Base-by-base conservation (phyloP, 2,888 invertebrate genomes). In the Maniola hyperantus region DNA sequence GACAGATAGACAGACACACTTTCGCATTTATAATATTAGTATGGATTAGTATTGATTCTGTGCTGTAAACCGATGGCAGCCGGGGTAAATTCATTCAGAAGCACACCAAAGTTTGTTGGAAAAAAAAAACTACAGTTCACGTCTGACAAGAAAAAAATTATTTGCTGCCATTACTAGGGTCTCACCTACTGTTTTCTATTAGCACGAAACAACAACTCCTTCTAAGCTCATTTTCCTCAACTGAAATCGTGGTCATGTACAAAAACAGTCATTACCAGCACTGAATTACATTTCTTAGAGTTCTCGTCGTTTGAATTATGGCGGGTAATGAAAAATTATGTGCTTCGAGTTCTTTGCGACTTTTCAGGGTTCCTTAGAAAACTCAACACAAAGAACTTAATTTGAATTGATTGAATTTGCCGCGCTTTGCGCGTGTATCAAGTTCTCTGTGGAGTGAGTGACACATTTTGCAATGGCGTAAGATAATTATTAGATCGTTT, bases 221-320 rank as follows among this genome's bases (percentile, higher is more conserved):
- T 48, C 8, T 8, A 8, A n/a, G 7, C 48, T 48, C 48, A 48
- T 48, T 48, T 48, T 48, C 48, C 48, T 48, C 48, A 48, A 48
- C n/a, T 15, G 46, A 11, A 48, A 48, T 48, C 4, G 48, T 48
- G 48, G 48, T 48, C 18, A 48, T 18, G 1, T 48, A 48, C 48
- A 48, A 53, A 53, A 50, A 50, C 51, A 53, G 26, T 26, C 51
- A 33, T 53, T 53, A 33, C 51, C 33, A 11, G 13, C n/a, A 33
- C 51, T 13, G 6, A 53, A 53, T 53, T 26, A 53, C 51, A 33
- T 53, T 33, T 53, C 26, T n/a, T 13, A 13, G 51, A 33, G 26
- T 13, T 33, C 26, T n/a, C 2, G 51, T n/a, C 33, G 48, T 15
- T n/a, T n/a, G 26, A 53, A n/a, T 53, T 53, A 53, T 53, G 33